Conservation (phyloP, 2,888 invertebrate genomes). For the Eupithecia centaureata region DNA sequence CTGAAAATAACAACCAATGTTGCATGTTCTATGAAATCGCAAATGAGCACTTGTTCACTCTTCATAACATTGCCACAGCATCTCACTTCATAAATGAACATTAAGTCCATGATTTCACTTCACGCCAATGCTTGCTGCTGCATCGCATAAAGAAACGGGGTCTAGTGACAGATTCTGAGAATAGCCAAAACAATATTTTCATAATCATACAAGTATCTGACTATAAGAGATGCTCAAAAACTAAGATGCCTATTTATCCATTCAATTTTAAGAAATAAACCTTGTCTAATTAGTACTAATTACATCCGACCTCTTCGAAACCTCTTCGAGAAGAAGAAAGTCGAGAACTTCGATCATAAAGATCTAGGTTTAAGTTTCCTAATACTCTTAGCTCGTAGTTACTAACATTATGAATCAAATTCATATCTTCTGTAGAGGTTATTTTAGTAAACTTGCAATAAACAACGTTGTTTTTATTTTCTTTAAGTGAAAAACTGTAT, state of each 20-base stretch:
- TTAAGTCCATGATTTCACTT: conserved; percentile 9
- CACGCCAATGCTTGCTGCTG: conserved; percentile 19
- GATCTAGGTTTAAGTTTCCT: background rate
- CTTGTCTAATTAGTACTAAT: background rate
- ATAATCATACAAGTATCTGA: background rate
- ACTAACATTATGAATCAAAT: background rate
- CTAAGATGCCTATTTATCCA: background rate
- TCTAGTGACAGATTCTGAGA: conserved; percentile 46
- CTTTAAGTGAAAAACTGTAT: background rate
- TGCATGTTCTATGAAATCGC: conserved; percentile 15
- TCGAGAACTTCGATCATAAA: background rate
- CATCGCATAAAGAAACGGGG: conserved; percentile 37
- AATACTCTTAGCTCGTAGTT: background rate
- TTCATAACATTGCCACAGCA: conserved; percentile 29
- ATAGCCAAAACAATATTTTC: conserved; percentile 6
- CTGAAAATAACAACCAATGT: conserved; percentile 13
- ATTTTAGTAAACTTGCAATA: background rate
- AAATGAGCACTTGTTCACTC: conserved; percentile 19
- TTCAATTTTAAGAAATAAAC: background rate
- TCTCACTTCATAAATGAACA: conserved; percentile 14
- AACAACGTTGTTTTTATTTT: background rate
- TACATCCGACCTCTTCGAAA: too few relatives aligned
- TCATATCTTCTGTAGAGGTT: background rate
- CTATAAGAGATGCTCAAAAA: background rate
- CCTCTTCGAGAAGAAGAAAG: background rate